Conservation (phyloP, 1,140 invertebrate species). For the Glossosoma conforme region DNA sequence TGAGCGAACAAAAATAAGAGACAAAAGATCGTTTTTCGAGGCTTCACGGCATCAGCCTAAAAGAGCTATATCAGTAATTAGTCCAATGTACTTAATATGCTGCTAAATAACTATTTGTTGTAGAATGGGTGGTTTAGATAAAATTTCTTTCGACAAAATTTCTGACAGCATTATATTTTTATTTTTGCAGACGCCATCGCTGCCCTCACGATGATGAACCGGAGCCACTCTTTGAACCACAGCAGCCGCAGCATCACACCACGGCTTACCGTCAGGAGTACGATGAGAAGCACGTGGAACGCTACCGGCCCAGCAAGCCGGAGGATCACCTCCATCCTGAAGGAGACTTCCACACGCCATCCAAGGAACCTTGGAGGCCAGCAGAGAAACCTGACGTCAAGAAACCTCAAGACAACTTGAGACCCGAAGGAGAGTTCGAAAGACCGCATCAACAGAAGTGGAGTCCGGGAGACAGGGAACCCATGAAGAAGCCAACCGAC, state of each 20-base stretch:
- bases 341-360: slow-evolving; percentile 55
- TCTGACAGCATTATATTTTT: slow-evolving; percentile 8
- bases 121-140: too few relatives aligned
- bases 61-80: too few relatives aligned
- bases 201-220: slow-evolving; percentile 57
- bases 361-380: slow-evolving; percentile 46
- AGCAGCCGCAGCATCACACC: slow-evolving; percentile 50
- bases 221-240: slow-evolving; percentile 53
- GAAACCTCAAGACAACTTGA: slow-evolving; percentile 56
- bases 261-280: slow-evolving; percentile 62
- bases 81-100: too few relatives aligned
- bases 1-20: too few relatives aligned
- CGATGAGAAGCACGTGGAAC: slow-evolving; percentile 58
- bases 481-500: slow-evolving; percentile 45
- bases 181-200: slow-evolving; percentile 53
- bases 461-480: slow-evolving; percentile 41
- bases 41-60: too few relatives aligned
- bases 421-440: slow-evolving; percentile 55
- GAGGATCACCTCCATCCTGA: slow-evolving; percentile 54
- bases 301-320: slow-evolving; percentile 50
- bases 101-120: too few relatives aligned
- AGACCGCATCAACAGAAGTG: slow-evolving; percentile 41
- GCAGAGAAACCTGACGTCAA: slow-evolving; percentile 52
- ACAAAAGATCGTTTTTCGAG: too few relatives aligned
- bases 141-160: neutral